phyloP scores from a whole-genome alignment of 2,888 invertebrate species.

The Nezara viridula region DNA sequence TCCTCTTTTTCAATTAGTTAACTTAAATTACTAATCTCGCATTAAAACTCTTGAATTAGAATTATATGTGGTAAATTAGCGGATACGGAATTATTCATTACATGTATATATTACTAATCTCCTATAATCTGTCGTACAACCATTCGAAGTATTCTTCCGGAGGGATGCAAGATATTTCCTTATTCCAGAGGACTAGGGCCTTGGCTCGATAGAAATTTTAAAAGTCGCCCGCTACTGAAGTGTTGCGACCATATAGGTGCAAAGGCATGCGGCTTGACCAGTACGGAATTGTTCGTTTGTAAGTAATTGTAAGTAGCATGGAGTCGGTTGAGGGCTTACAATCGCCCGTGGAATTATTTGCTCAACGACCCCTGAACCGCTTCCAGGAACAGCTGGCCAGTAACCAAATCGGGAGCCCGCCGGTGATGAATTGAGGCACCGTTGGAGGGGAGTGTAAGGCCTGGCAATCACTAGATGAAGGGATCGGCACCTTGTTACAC shows the following conservation, averaged over 20 bases:
- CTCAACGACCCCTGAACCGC: slow-evolving; percentile 33
- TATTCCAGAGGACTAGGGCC: neutral
- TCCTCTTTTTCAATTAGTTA: too few relatives aligned
- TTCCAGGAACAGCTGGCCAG: slow-evolving; percentile 3
- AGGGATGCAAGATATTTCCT: neutral
- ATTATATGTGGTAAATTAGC: too few relatives aligned
- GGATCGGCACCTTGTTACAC: slow-evolving; percentile 1
- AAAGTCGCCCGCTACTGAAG: neutral
- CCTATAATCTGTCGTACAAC: too few relatives aligned
- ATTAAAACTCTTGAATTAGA: too few relatives aligned
- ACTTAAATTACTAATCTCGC: too few relatives aligned
- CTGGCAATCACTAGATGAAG: neutral
- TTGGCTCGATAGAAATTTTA: slow-evolving; percentile 1
- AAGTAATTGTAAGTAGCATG: slow-evolving; percentile 33
- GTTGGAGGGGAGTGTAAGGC: slow-evolving; percentile 26
- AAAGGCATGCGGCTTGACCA: neutral
- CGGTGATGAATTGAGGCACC: neutral
- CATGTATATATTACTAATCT: too few relatives aligned
- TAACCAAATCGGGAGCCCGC: slow-evolving; percentile 24
- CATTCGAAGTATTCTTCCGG: too few relatives aligned
- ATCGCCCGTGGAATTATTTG: neutral
- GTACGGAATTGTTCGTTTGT: slow-evolving; percentile 18
- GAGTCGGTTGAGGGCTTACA: neutral
- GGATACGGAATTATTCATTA: too few relatives aligned
- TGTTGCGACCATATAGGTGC: slow-evolving; percentile 15